Evolutionary conservation across 2,888 invertebrate species (phyloP), one percentile per base, ranked within the genome.

Genomic region (Folsomia manolachei): DNA sequence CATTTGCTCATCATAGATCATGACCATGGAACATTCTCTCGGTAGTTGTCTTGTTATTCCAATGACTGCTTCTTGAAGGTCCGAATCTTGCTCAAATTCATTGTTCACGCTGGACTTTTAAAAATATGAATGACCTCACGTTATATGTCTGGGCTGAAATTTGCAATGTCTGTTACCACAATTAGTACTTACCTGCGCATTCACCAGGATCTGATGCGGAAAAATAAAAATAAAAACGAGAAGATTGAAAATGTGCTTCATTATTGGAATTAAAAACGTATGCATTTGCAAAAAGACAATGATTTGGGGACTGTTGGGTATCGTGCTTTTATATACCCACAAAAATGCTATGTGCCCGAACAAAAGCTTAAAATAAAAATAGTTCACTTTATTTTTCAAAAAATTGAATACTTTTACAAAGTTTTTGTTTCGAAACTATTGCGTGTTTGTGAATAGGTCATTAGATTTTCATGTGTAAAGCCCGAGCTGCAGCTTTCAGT

Each of bases 1-100:
- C 18, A 73, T 52, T 25, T 62, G 39, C n/a, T 73, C 73, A 56
- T 73, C 73, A 60, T 27, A 68, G 27, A 73, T 53, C 0, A 73
- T 27, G 2, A 73, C 73, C 21, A 70, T 27, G 4, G 73, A 67
- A 71, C 73, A 73, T 2, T 25, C 23, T 19, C 63, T 39, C 18
- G 26, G 39, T 14, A 67, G 60, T 19, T n/a, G 23, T n/a, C 23
- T 27, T 60, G 64, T 2, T 2, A 73, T 56, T 2, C 63, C 73
- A 23, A 73, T 53, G 9, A 73, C 14, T 27, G 63, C 56, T 25
- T 63, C 56, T 68, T 70, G 70, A 56, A 73, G 62, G 27, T 73
- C 73, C 14, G 19, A 27, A 39, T 73, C 69, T 23, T 52, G 56
- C 2, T 25, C 51, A 24, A 56, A 25, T 2, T 60, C 67, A 23